Conservation (phyloP, 2,113 vertebrate genomes). For the Osmerus mordax region DNA sequence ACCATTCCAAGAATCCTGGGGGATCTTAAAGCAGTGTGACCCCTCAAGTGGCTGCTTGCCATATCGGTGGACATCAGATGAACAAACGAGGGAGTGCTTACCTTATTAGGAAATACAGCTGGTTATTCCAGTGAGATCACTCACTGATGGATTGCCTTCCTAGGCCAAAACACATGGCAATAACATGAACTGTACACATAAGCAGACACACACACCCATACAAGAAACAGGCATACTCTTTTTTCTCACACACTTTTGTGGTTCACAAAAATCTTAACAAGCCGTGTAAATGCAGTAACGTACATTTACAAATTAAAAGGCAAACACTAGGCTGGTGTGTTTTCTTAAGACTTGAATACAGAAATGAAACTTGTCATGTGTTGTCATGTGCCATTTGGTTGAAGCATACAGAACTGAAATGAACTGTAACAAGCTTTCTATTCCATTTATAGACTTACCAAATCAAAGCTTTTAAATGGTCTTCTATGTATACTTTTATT, state of each 20-base stretch:
- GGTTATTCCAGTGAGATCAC: constrained; percentile 77
- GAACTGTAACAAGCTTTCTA: no score
- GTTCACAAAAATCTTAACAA: constrained; percentile 52
- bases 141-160: constrained; percentile 66
- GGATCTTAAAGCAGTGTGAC: constrained; percentile 74
- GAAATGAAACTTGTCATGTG: no score
- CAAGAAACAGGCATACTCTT: not conserved
- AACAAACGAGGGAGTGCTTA: constrained; percentile 75
- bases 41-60: constrained; percentile 71
- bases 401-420: no score
- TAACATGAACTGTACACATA: constrained; percentile 30
- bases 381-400: no score
- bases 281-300: constrained; percentile 3
- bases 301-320: no score
- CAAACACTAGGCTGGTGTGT: no score
- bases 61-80: constrained; percentile 69
- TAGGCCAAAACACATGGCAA: constrained; percentile 60
- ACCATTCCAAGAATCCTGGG: constrained; percentile 60
- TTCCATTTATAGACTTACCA: no score
- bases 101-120: constrained; percentile 85
- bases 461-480: no score
- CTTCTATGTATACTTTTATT: no score
- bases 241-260: constrained; percentile 30
- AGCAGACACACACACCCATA: not conserved
- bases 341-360: no score